These are phyloP conservation scores for Stercorarius parasiticus DNA, from an alignment of 2,113 vertebrate genomes.

Conservation along the genomic window DNA sequence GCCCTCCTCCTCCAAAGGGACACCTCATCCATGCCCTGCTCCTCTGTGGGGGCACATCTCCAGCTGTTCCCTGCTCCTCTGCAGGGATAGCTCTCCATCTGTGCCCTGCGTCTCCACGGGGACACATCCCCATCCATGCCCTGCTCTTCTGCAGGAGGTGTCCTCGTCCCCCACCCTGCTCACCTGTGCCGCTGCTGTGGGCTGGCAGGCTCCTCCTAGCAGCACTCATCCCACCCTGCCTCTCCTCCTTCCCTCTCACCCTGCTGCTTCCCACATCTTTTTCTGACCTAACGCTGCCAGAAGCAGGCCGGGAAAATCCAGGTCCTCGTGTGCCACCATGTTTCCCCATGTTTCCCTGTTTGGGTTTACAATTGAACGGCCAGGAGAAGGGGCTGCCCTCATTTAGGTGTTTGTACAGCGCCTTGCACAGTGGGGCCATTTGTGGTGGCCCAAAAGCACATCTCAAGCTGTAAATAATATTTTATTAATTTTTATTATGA, in stretches of 20 bases:
- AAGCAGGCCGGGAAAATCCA: neutral
- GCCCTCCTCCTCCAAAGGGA: neutral
- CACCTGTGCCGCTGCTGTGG: accelerated
- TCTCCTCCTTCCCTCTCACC: neutral
- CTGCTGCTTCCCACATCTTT: neutral
- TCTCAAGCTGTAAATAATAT: neutral
- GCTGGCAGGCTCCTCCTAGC: neutral
- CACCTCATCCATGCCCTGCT: neutral
- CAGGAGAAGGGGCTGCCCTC: neutral
- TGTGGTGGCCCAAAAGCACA: neutral
- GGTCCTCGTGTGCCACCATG: neutral
- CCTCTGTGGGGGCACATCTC: too few relatives aligned
- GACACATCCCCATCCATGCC: too few relatives aligned
- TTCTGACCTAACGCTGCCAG: neutral
- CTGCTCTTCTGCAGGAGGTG: neutral
- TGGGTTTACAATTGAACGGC: neutral
- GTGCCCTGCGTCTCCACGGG: too few relatives aligned
- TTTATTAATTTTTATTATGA: neutral
- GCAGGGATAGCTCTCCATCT: too few relatives aligned
- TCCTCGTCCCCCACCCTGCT: neutral
- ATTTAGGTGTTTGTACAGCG: neutral
- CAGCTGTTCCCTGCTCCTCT: neutral
- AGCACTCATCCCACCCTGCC: neutral
- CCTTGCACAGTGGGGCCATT: neutral
- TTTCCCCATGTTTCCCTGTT: neutral